Conservation (phyloP, 2,797 vertebrate species). For the Eremophila alpestris region DNA sequence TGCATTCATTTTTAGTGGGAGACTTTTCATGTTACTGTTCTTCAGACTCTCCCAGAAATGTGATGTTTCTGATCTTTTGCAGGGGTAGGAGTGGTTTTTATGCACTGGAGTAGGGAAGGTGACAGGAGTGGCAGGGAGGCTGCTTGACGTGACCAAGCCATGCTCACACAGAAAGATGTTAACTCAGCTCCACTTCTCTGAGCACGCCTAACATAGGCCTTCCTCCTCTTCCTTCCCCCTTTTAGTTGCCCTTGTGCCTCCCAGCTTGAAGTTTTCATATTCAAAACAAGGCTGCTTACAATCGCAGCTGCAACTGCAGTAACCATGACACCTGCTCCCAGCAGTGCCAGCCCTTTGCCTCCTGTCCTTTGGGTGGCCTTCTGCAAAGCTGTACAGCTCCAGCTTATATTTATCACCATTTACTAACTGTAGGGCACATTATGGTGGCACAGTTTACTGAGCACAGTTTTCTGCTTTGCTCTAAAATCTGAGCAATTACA, state of each 20-base stretch:
- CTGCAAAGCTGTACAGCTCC: neutral
- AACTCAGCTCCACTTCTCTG: neutral
- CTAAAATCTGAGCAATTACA: neutral
- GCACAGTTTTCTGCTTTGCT: neutral
- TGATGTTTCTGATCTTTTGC: neutral
- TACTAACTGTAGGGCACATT: neutral
- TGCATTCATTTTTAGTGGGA: neutral
- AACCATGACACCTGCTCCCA: neutral
- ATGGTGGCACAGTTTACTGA: neutral
- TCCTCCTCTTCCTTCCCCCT: slow-evolving; percentile 36
- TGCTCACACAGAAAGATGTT: neutral
- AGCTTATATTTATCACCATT: neutral
- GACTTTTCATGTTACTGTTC: neutral
- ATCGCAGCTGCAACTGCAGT: neutral
- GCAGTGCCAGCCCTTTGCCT: neutral
- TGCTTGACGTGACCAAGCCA: neutral
- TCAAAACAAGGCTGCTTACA: slow-evolving; percentile 24
- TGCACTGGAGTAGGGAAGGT: neutral
- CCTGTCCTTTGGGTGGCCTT: neutral
- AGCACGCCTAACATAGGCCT: neutral
- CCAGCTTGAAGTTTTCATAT: slow-evolving; percentile 19
- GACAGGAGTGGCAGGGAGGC: neutral
- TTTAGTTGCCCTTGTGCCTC: neutral
- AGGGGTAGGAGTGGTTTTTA: neutral
- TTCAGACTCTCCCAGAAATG: neutral